These are phyloP conservation scores for Catamblyrhynchus diadema DNA, from an alignment of 2,797 vertebrate species.

Conservation along the genomic window DNA sequence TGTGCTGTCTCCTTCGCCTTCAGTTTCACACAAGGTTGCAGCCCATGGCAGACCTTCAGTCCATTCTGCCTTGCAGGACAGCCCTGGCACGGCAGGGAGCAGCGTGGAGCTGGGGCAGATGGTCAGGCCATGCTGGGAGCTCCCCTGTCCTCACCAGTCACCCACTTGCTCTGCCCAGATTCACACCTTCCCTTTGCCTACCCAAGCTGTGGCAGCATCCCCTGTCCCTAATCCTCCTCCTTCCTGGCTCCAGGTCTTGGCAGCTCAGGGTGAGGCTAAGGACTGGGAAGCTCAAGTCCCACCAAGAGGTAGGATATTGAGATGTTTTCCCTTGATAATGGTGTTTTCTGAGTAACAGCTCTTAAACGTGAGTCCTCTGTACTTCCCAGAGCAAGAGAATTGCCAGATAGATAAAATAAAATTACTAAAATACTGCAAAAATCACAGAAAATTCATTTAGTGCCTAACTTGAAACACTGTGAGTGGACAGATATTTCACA, in stretches of 20 bases:
- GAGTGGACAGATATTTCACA: background rate
- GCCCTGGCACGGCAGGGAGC: background rate
- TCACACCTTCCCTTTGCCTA: background rate
- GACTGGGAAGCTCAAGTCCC: background rate
- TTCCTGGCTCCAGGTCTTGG: background rate
- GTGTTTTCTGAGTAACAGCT: background rate
- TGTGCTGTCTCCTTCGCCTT: background rate
- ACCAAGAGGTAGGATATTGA: background rate
- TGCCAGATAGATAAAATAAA: background rate
- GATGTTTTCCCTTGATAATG: background rate
- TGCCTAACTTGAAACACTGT: background rate
- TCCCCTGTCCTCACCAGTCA: background rate
- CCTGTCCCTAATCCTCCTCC: background rate
- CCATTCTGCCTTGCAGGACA: background rate
- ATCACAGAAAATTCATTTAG: background rate
- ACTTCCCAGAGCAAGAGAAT: background rate
- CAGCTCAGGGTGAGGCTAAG: background rate
- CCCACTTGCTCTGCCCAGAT: background rate
- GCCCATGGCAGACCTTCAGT: background rate
- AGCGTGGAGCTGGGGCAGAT: accelerated
- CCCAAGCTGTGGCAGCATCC: background rate
- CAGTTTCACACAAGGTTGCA: background rate
- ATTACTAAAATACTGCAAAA: background rate
- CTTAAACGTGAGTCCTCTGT: background rate
- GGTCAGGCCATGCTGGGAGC: background rate